Evolutionary conservation across 1,140 invertebrate genomes (phyloP).

Genomic region (Proctacanthus coquilletti): DNA sequence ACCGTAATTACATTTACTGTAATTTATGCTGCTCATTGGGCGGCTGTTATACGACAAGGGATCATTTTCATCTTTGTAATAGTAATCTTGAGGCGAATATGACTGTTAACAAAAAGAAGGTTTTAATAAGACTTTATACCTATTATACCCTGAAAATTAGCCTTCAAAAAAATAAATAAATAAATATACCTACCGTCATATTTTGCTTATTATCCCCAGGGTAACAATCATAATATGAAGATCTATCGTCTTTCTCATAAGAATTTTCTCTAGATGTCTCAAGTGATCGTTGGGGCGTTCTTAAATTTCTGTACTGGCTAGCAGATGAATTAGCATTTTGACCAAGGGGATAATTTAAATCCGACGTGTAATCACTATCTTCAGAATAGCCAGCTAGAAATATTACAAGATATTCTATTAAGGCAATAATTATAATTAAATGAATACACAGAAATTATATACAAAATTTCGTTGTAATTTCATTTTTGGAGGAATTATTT

Average conservation of each 20-base stretch:
- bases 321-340: slow-evolving; percentile 67
- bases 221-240: slow-evolving; percentile 3
- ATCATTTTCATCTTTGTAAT: slow-evolving; percentile 45
- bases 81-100: slow-evolving; percentile 31
- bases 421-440: slow-evolving; percentile 18
- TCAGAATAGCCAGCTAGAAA: slow-evolving; percentile 84
- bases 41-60: slow-evolving; percentile 83
- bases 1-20: slow-evolving; percentile 28
- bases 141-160: not conserved
- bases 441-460: slow-evolving; percentile 2
- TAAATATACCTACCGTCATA: slow-evolving; percentile 3
- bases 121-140: not conserved
- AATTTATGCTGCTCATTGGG: slow-evolving; percentile 45
- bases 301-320: slow-evolving; percentile 5
- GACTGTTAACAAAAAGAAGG: slow-evolving; percentile 15
- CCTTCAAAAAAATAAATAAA: not conserved
- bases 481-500: slow-evolving; percentile 1
- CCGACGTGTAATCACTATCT: slow-evolving; percentile 92
- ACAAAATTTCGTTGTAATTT: not conserved
- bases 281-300: slow-evolving; percentile 58
- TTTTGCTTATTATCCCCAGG: slow-evolving; percentile 15
- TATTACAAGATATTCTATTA: too few relatives aligned
- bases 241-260: slow-evolving; percentile 58
- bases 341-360: slow-evolving; percentile 86
- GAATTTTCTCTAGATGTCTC: slow-evolving; percentile 70